Evolutionary conservation across 2,113 vertebrate genomes (phyloP).

Genomic region (Anoura caudifer): DNA sequence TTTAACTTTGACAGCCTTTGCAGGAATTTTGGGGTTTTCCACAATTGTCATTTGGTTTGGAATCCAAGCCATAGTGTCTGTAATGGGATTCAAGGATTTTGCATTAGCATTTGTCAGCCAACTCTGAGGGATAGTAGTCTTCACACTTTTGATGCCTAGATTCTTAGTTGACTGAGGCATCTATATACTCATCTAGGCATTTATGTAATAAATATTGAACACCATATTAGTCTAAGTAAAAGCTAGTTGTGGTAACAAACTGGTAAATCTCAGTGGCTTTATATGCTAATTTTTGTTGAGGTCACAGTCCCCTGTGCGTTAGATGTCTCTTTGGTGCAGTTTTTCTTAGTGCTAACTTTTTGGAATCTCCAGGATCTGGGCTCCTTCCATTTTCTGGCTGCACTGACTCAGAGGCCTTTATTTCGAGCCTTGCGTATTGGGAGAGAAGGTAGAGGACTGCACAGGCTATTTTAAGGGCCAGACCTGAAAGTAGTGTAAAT

Average conservation of each 20-base stretch:
- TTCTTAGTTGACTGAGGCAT: background rate
- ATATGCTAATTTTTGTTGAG: background rate
- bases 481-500: background rate
- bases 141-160: background rate
- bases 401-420: background rate
- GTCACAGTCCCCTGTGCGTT: background rate
- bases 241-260: background rate
- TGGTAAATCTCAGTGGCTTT: background rate
- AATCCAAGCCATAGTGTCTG: background rate
- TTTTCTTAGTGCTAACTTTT: background rate
- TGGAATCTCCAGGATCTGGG: background rate
- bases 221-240: background rate
- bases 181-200: background rate
- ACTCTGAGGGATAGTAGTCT: background rate
- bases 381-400: background rate
- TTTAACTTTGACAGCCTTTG: background rate
- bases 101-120: background rate
- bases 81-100: background rate
- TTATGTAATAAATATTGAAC: background rate
- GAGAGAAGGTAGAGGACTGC: background rate
- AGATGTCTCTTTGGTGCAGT: background rate
- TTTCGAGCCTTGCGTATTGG: background rate
- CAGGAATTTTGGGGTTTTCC: background rate
- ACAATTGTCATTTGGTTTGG: background rate
- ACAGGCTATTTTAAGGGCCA: background rate